Conservation (phyloP, 2,888 invertebrate species). For the Morpho helenor region DNA sequence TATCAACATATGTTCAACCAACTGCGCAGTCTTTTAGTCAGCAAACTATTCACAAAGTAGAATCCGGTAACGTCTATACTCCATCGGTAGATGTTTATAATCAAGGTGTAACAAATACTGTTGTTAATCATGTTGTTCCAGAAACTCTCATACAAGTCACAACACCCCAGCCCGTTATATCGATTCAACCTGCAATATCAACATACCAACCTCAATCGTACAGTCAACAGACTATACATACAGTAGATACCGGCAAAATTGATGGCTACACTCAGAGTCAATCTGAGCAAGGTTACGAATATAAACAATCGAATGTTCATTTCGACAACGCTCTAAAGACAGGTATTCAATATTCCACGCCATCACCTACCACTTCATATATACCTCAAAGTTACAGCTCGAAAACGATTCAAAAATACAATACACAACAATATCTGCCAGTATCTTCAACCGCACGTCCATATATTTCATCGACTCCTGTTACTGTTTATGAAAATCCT, state of each 20-base stretch:
- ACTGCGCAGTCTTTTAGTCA: slow-evolving; percentile 36
- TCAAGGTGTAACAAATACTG: slow-evolving; percentile 12
- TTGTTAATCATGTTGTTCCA: slow-evolving; percentile 29
- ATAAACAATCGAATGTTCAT: slow-evolving; percentile 36
- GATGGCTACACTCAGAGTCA: slow-evolving; percentile 42
- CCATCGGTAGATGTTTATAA: slow-evolving; percentile 35
- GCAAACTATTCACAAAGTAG: slow-evolving; percentile 50
- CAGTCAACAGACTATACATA: slow-evolving; percentile 56
- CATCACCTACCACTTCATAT: slow-evolving; percentile 38
- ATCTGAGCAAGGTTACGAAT: slow-evolving; percentile 43
- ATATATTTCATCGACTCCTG: slow-evolving; percentile 23
- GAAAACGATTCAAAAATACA: slow-evolving; percentile 37
- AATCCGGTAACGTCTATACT: slow-evolving; percentile 32
- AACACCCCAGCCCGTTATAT: slow-evolving; percentile 46
- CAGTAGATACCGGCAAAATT: slow-evolving; percentile 47
- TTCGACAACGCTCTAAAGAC: slow-evolving; percentile 24
- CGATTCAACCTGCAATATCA: slow-evolving; percentile 43
- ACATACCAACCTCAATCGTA: slow-evolving; percentile 53
- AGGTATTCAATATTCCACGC: slow-evolving; percentile 26
- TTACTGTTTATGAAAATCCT: slow-evolving; percentile 32
- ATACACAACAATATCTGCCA: slow-evolving; percentile 20
- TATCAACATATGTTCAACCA: slow-evolving; percentile 43
- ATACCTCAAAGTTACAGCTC: slow-evolving; percentile 57
- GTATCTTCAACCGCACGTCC: slow-evolving; percentile 28
- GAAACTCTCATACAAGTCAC: slow-evolving; percentile 31